These are phyloP conservation scores for Trididemnum nubilum DNA, from an alignment of 23 tunicate genomes.

Conservation along the genomic window DNA sequence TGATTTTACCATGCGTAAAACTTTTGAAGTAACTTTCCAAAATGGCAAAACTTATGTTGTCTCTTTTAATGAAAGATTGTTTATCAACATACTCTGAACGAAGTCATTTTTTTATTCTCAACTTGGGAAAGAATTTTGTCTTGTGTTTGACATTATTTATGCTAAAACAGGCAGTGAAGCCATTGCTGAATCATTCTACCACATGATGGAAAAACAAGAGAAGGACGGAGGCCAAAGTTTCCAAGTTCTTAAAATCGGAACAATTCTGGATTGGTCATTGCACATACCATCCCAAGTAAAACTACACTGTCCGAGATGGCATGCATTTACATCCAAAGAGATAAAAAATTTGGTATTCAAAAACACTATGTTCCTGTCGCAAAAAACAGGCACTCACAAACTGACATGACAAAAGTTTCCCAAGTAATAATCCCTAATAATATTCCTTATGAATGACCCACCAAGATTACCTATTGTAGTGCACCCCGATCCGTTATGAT, in stretches of 20 bases:
- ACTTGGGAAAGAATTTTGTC: conserved; percentile 26
- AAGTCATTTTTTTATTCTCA: background rate
- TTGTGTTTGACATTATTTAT: conserved; percentile 37
- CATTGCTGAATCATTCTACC: conserved; percentile 26
- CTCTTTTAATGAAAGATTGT: conserved; percentile 10
- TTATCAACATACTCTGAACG: background rate
- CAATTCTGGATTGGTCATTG: too few relatives aligned
- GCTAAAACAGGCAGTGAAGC: conserved; percentile 25
- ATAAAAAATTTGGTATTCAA: conserved; percentile 18
- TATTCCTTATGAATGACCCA: too few relatives aligned
- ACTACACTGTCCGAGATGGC: too few relatives aligned
- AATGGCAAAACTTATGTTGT: background rate
- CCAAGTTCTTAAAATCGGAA: too few relatives aligned
- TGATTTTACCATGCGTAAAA: background rate
- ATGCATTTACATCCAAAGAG: too few relatives aligned
- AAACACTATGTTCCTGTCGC: conserved; percentile 15
- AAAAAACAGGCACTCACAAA: background rate
- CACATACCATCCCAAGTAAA: too few relatives aligned
- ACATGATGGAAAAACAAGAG: too few relatives aligned
- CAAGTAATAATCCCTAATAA: background rate
- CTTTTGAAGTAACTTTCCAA: conserved; percentile 10
- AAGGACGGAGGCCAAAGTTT: too few relatives aligned
- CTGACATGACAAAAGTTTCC: background rate
- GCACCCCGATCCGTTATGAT: too few relatives aligned
- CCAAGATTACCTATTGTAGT: too few relatives aligned